Base-by-base conservation (phyloP, 2,888 invertebrate species). In the Xestia ashworthii region DNA sequence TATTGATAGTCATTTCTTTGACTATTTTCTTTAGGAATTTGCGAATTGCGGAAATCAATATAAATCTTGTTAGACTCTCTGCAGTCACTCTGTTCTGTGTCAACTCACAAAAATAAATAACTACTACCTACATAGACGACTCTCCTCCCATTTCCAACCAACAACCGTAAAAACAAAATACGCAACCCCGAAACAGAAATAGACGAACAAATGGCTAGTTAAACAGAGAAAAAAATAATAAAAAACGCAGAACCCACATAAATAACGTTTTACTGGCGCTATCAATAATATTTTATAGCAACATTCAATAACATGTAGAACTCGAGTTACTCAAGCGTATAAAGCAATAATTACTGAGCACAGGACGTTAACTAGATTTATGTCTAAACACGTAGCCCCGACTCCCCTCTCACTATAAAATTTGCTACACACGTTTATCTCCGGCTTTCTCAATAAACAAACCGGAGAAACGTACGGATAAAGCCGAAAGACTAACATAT, bases 221-320 rank as follows among this genome's bases (percentile, higher is more conserved):
- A 94, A 93, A 92, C 90, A 90, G 86, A 91, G 44, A 92, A 92
- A 92, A 93, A 94, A 93, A 93, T 92, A 92, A 87, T 86, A 87
- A 90, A 79, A 90, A 87, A 78, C 82, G 62, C 82, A 88, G 80
- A 89, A 89, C 90, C 86, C 88, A 89, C 93, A 95, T 95, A 96
- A 95, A 96, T 90, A 92, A 94, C 91, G 87, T 94, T 96, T 96
- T 96, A 96, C 95, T 92, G 92, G 90, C 55, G 88, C 93, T 88
- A 96, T 96, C 96, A 95, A 96, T 96, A 95, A 95, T 95, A 94
- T 93, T 95, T 96, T 95, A 96, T 95, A 93, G 94, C 91, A 92
- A 91, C 95, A 95, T 95, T 95, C 95, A 95, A 96, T 96, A 96
- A 94, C 94, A 94, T 93, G 93, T 93, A 93, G 92, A 89, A 91